Base-by-base conservation (phyloP, 1,140 invertebrate species). In the Macrosteles quadrilineatus region DNA sequence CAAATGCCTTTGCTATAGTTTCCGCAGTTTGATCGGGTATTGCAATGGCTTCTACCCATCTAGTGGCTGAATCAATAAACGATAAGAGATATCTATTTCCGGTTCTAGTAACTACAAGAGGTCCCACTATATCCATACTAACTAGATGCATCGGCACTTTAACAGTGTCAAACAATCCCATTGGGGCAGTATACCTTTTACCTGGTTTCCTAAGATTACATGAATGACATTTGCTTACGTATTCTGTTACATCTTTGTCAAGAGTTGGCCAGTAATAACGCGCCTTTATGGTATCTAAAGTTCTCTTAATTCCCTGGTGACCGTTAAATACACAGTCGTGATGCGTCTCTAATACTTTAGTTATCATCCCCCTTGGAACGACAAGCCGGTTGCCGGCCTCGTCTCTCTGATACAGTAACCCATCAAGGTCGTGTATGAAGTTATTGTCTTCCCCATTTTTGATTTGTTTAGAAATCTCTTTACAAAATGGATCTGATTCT, bases 71-170 rank as follows among this genome's bases (percentile, higher is more conserved):
- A 50, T 76, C 73, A 0, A 73, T 69, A 11, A 77, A 66, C 0
- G 78, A 75, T 3, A 80, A 47, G 9, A 78, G 73, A 25, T 76
- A 75, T 25, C 67, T 68, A 53, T 78, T 80, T 2, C 72, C 72
- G 6, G 12, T n/a, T n/a, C 32, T 17, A n/a, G 73, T 71, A 40
- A n/a, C 27, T 9, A 75, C 73, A 0, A 78, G 59, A 30, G 77
- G 76, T 29, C 76, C 77, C 11, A 77, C 55, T 25, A 74, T 71
- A 53, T 73, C 62, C 62, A 64, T 31, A 21, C 30, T 36, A 2
- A 64, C 62, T 11, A 64, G 4, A 11, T 64, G 14, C 30, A 64
- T 36, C 2, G 62, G 62, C 4, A 50, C 47, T 19, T 50, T 50
- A 21, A 50, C 47, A 3, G 47, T 50, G n/a, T 50, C 14, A 50